Conservation (phyloP, 35 echinoderm and acorn worm genomes). For the Lytechinus pictus region DNA sequence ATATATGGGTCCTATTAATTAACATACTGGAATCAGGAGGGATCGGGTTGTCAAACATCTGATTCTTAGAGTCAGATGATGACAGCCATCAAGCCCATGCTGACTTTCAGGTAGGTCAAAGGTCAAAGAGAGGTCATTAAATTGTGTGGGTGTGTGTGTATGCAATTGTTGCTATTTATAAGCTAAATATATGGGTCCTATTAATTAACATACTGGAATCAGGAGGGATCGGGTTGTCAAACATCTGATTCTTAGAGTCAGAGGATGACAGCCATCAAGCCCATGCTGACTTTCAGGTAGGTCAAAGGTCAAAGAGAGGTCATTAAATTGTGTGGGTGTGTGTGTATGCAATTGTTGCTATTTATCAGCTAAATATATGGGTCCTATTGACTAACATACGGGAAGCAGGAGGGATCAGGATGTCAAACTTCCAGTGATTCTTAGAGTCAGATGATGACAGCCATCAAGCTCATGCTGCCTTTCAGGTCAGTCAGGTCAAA, state of each 20-base stretch:
- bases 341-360: too few relatives aligned
- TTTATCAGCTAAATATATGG: too few relatives aligned
- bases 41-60: slow-evolving; percentile 78
- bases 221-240: slow-evolving; percentile 84
- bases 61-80: slow-evolving; percentile 82
- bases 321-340: too few relatives aligned
- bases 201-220: slow-evolving; percentile 71
- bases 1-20: too few relatives aligned
- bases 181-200: too few relatives aligned
- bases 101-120: slow-evolving; percentile 78
- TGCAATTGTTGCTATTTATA: too few relatives aligned
- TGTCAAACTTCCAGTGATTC: slow-evolving; percentile 82
- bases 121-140: neutral
- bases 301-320: too few relatives aligned
- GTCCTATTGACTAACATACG: slow-evolving; percentile 51
- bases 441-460: slow-evolving; percentile 80
- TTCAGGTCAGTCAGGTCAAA: slow-evolving; percentile 65
- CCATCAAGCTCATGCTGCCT: slow-evolving; percentile 87
- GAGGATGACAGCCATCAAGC: too few relatives aligned
- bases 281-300: too few relatives aligned
- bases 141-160: neutral
- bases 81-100: slow-evolving; percentile 85
- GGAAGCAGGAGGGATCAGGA: slow-evolving; percentile 87
- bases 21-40: slow-evolving; percentile 86
- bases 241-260: neutral